Evolutionary conservation across 1,140 invertebrate species (phyloP).

Genomic region (Leguminivora glycinivorella): DNA sequence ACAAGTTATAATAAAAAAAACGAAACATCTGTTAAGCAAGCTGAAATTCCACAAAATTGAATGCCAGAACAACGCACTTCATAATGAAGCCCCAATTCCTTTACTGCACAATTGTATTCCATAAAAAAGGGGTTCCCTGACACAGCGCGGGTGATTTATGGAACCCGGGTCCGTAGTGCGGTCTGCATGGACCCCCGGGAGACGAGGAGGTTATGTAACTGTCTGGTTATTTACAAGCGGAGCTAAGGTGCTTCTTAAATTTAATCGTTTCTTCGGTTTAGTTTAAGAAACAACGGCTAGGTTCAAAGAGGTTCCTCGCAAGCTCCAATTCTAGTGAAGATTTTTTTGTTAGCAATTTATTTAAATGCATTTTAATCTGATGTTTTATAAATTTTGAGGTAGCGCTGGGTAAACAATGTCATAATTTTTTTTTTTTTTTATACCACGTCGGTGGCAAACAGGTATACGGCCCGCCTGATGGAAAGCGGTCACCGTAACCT

Average conservation of each 20-base stretch:
- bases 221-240: slow-evolving; percentile 10
- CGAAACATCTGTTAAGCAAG: too few relatives aligned
- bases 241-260: not conserved
- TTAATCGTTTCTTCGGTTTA: not conserved
- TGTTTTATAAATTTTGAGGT: too few relatives aligned
- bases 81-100: slow-evolving; percentile 8
- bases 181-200: slow-evolving; percentile 6
- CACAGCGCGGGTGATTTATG: slow-evolving; percentile 12
- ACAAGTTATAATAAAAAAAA: too few relatives aligned
- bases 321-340: too few relatives aligned
- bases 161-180: slow-evolving; percentile 13
- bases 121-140: slow-evolving; percentile 24
- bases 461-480: too few relatives aligned
- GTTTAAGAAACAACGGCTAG: not conserved
- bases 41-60: too few relatives aligned
- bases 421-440: too few relatives aligned
- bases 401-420: too few relatives aligned
- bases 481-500: too few relatives aligned
- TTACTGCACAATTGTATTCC: slow-evolving; percentile 15
- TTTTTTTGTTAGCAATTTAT: too few relatives aligned
- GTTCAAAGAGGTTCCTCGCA: not conserved
- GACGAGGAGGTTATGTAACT: not conserved
- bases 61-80: not conserved
- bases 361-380: too few relatives aligned
- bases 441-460: too few relatives aligned